Evolutionary conservation across 2,113 vertebrate genomes (phyloP).

Genomic region (Porphyrio hochstetteri): DNA sequence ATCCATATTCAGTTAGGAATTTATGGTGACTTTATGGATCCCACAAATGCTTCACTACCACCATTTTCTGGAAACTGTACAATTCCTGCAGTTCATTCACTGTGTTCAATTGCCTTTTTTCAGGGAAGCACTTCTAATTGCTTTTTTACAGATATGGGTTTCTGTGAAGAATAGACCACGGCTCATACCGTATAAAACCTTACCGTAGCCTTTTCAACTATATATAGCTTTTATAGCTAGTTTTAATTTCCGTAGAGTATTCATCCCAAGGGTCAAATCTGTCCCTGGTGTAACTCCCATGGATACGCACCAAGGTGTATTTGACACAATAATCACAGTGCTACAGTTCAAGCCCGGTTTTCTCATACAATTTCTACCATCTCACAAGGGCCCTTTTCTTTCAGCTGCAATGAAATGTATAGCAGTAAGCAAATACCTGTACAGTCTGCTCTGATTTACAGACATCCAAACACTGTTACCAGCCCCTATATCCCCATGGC

Average conservation of each 20-base stretch:
- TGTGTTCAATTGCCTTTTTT: constrained; percentile 39
- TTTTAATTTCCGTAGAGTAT: constrained; percentile 51
- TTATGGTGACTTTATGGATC: constrained; percentile 70
- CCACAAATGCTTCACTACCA: constrained; percentile 69
- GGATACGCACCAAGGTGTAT: background rate
- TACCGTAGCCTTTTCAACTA: constrained; percentile 41
- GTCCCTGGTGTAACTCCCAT: background rate
- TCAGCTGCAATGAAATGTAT: background rate
- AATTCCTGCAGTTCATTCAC: constrained; percentile 66
- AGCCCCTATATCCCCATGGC: background rate
- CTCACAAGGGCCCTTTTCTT: constrained; percentile 1
- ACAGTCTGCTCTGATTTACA: constrained; percentile 21
- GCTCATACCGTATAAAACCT: background rate
- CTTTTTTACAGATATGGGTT: constrained; percentile 55
- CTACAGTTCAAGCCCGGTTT: background rate
- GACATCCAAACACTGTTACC: background rate
- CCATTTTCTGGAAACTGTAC: constrained; percentile 64
- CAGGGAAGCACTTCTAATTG: constrained; percentile 61
- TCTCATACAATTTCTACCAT: background rate
- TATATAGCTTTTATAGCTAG: constrained; percentile 21
- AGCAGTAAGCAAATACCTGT: constrained; percentile 12
- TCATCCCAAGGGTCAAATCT: constrained; percentile 11
- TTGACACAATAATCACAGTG: background rate
- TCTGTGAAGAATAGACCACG: constrained; percentile 51
- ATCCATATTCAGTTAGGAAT: constrained; percentile 71